phyloP scores from a whole-genome alignment of 2,113 vertebrate species.

The Athene cunicularia region DNA sequence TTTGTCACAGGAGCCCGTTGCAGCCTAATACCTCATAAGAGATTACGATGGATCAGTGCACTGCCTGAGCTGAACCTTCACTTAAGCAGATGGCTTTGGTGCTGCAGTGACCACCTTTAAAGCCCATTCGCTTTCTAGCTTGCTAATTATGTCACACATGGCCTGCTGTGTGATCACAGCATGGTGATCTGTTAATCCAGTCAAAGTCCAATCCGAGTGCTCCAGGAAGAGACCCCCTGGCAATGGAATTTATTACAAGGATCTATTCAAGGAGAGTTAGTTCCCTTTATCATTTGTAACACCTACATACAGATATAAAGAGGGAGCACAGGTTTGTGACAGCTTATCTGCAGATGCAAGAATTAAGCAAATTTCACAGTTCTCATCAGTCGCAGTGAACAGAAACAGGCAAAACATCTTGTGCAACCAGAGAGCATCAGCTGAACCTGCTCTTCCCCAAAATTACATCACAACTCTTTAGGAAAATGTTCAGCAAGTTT shows the following conservation, averaged over 20 bases:
- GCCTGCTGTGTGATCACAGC: conserved; percentile 17
- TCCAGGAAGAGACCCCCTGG: background rate
- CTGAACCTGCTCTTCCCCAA: background rate
- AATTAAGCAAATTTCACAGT: background rate
- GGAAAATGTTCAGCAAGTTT: background rate
- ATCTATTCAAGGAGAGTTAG: background rate
- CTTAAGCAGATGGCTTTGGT: conserved; percentile 52
- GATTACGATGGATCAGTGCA: conserved; percentile 18
- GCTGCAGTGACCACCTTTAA: conserved; percentile 20
- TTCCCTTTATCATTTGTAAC: background rate
- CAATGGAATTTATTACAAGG: background rate
- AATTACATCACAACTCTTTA: background rate
- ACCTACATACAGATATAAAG: rapidly evolving
- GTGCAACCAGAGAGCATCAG: background rate
- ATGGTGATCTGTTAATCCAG: conserved; percentile 53
- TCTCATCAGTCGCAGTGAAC: rapidly evolving
- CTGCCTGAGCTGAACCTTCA: conserved; percentile 40
- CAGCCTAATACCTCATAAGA: background rate
- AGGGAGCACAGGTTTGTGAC: background rate
- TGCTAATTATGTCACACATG: conserved; percentile 44
- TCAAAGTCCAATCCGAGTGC: background rate
- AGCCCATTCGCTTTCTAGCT: conserved; percentile 31
- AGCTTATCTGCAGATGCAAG: background rate
- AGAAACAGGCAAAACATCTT: background rate
- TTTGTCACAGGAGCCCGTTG: background rate